Base-by-base conservation (phyloP, 2,888 invertebrate species). In the Pedicia rivosa region DNA sequence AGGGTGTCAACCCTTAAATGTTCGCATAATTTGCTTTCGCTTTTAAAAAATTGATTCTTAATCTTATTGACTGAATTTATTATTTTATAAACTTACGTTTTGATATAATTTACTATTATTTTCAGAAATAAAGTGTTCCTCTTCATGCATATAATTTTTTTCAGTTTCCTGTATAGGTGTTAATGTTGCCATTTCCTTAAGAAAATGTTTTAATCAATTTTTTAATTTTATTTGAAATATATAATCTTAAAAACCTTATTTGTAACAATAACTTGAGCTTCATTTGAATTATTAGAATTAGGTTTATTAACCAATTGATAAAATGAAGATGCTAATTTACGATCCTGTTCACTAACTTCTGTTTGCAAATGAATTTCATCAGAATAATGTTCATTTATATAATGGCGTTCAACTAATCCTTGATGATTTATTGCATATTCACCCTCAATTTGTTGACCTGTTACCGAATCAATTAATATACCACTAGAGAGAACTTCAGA, bases 391-490 rank as follows among this genome's bases (percentile, higher is more conserved):
- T 35, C 26, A 9, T 17, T 16, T 13, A 19, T 2, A 13, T 35
- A 12, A 4, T 17, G 24, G 12, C 20, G 17, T 27, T 35, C 26
- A 4, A 15, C 2, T 28, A 6, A 6, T 15, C 15, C n/a, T 9
- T 16, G 16, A 17, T 26, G 26, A 25, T 26, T 16, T 6, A 35
- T 26, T 4, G 17, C 12, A 14, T 12, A 25, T n/a, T 27, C 12
- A 5, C 19, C 35, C n/a, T 14, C 29, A 15, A 36, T 30, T n/a
- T 25, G 26, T 27, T 26, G 17, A 29, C 20, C 26, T 51, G 55
- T 33, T 56, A 51, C 25, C 53, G 52, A 5, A 55, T 41, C 43
- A 46, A 60, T 57, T 33, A 59, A 57, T 17, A 57, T 56, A 20
- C 53, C 53, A 39, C 54, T 55, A 2, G 55, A 40, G 32, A 48